Evolutionary conservation across 2,888 invertebrate genomes (phyloP), one percentile per base, ranked within the genome.

Genomic region (Mimachlamys varia): DNA sequence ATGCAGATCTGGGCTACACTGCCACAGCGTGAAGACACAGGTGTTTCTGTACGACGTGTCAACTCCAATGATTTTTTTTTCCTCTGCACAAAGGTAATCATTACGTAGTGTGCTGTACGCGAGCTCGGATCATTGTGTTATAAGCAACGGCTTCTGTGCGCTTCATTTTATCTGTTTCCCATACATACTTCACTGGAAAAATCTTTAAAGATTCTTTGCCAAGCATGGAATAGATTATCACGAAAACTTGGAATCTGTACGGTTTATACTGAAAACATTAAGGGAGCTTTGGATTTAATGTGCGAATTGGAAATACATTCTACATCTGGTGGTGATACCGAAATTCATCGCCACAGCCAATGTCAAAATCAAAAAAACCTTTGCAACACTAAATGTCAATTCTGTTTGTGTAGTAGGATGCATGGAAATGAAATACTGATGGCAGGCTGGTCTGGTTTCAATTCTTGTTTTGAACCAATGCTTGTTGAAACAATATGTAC

Each of bases 171-270:
- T 76, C 76, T 27, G 19, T 76, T 22, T 33, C 76, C 15, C 33
- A 33, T 33, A 76, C 12, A 12, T 76, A 12, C 76, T 12, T 13
- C 27, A 44, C 44, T 33, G 1, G 33, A 27, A 12, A 76, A 76
- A 33, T 76, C 33, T 13, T 76, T n/a, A n/a, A 76, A 2, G 76
- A 33, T 76, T 62, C 10, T n/a, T 33, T 33, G 33, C 33, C 27
- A 76, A 27, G 76, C 76, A 76, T 76, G 76, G 76, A 76, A 33
- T 76, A 76, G 76, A 76, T 76, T 76, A 76, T 76, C 76, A 76
- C 10, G 33, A 76, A 76, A 76, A 33, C 76, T 76, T 76, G 76
- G 76, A 76, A 76, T 76, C 27, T 76, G 76, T 76, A 22, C 10
- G 33, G 76, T 76, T 10, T 33, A 76, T 76, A 76, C 22, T 27